These are phyloP conservation scores for Drosophila nebulosa DNA, from an alignment of 1,140 invertebrate species.

Conservation along the genomic window DNA sequence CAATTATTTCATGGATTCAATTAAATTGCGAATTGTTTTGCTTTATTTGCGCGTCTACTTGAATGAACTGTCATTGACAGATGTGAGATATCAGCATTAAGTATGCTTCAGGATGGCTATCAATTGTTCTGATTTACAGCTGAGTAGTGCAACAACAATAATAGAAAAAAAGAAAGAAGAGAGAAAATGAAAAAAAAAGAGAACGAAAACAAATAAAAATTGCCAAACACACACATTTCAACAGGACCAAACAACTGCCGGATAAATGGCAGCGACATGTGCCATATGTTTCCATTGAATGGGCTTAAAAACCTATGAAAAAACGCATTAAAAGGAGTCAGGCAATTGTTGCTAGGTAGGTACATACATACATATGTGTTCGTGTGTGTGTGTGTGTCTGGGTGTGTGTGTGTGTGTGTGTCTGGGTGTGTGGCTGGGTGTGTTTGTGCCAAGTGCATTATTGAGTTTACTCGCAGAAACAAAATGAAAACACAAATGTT, in stretches of 20 bases:
- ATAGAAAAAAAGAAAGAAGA: neutral
- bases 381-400: conserved; percentile 24
- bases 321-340: conserved; percentile 21
- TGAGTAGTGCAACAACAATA: conserved; percentile 17
- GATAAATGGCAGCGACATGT: conserved; percentile 54
- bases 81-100: neutral
- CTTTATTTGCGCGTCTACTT: neutral
- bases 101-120: conserved; percentile 9
- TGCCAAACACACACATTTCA: conserved; percentile 19
- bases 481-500: conserved; percentile 57
- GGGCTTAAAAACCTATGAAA: conserved; percentile 54
- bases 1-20: neutral
- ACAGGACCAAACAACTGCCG: conserved; percentile 25
- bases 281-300: conserved; percentile 62
- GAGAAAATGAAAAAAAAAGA: conserved; percentile 12
- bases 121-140: conserved; percentile 38
- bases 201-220: conserved; percentile 41
- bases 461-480: conserved; percentile 67
- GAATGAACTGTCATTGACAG: neutral
- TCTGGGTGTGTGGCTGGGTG: conserved; percentile 21
- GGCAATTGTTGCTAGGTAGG: conserved; percentile 24
- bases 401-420: conserved; percentile 13
- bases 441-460: conserved; percentile 64
- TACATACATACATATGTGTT: too few species aligned
- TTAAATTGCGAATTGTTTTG: neutral